A percentile compares a stretch with the other conserved stretches of the same genome.
Evolutionary conservation across 2,888 invertebrate species (phyloP).

Genomic region (Megamerina dolium): DNA sequence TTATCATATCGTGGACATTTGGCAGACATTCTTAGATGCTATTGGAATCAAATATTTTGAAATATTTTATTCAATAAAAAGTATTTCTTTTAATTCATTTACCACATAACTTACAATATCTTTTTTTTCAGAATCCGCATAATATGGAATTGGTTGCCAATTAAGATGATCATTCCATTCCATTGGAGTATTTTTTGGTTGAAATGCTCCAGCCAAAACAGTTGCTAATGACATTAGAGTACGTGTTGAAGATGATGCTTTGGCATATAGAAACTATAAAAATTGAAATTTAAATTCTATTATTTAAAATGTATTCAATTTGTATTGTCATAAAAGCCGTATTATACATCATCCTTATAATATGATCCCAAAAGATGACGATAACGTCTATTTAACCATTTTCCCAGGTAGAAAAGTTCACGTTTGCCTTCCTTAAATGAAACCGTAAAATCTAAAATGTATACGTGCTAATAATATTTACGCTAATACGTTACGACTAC

Average conservation of each 20-base stretch:
- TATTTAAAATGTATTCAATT: neutral
- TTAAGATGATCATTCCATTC: slow-evolving; percentile 57
- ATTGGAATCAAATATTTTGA: slow-evolving; percentile 54
- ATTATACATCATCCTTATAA: slow-evolving; percentile 53
- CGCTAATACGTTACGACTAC: no score
- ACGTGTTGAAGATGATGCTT: slow-evolving; percentile 67
- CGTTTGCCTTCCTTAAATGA: slow-evolving; percentile 64
- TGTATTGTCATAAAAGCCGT: no score
- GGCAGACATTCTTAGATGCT: slow-evolving; percentile 57
- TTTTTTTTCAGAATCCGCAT: slow-evolving; percentile 58
- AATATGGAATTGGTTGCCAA: slow-evolving; percentile 76
- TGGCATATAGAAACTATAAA: slow-evolving; percentile 59
- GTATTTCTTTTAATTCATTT: no score
- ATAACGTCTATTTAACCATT: slow-evolving; percentile 60
- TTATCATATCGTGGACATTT: slow-evolving; percentile 61
- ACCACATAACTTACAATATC: slow-evolving; percentile 56
- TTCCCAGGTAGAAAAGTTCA: slow-evolving; percentile 59
- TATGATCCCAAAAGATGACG: slow-evolving; percentile 55
- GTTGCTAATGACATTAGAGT: slow-evolving; percentile 67
- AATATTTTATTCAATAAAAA: no score
- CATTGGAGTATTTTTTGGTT: slow-evolving; percentile 54
- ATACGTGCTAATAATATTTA: no score
- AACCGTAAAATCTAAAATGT: no score
- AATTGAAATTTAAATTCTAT: slow-evolving; percentile 1
- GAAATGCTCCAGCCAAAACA: slow-evolving; percentile 67